Conservation (phyloP, 2,797 vertebrate genomes). For the Rachycentron canadum region DNA sequence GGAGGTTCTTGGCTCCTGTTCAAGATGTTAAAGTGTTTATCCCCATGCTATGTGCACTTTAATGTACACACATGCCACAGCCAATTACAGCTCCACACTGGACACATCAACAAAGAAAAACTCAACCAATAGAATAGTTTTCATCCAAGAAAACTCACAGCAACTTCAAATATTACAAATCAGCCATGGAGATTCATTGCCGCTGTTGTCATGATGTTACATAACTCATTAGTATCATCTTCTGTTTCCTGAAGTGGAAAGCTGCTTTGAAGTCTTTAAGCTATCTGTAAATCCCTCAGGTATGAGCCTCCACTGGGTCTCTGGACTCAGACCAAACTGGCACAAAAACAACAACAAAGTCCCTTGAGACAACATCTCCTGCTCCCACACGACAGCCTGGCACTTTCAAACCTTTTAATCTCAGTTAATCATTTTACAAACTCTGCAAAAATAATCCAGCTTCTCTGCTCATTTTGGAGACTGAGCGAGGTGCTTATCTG, state of each 20-base stretch:
- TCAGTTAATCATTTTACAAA: neutral
- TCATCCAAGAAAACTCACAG: neutral
- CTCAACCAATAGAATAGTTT: too few species aligned
- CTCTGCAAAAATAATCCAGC: neutral
- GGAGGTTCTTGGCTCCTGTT: slow-evolving; percentile 34
- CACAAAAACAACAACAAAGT: slow-evolving; percentile 56
- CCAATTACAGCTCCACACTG: slow-evolving; percentile 34
- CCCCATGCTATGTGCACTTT: slow-evolving; percentile 36
- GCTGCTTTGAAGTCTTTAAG: slow-evolving; percentile 67
- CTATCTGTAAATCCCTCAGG: slow-evolving; percentile 75
- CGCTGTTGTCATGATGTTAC: slow-evolving; percentile 15
- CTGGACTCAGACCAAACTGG: slow-evolving; percentile 51
- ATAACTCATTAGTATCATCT: slow-evolving; percentile 53
- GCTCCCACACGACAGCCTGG: neutral
- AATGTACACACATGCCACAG: slow-evolving; percentile 32
- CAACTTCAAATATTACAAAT: slow-evolving; percentile 6
- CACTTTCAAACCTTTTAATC: neutral
- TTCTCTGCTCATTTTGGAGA: neutral
- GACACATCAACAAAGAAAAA: neutral
- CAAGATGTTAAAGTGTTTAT: slow-evolving; percentile 66
- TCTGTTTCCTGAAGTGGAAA: slow-evolving; percentile 50
- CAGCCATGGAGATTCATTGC: neutral
- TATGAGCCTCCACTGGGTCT: slow-evolving; percentile 27
- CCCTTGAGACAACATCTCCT: neutral
- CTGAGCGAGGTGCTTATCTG: neutral